A percentile compares a stretch with the other conserved stretches of the same genome.
These are phyloP conservation scores for Heliothis subflexa DNA, from an alignment of 1,140 invertebrate genomes.

Conservation along the genomic window DNA sequence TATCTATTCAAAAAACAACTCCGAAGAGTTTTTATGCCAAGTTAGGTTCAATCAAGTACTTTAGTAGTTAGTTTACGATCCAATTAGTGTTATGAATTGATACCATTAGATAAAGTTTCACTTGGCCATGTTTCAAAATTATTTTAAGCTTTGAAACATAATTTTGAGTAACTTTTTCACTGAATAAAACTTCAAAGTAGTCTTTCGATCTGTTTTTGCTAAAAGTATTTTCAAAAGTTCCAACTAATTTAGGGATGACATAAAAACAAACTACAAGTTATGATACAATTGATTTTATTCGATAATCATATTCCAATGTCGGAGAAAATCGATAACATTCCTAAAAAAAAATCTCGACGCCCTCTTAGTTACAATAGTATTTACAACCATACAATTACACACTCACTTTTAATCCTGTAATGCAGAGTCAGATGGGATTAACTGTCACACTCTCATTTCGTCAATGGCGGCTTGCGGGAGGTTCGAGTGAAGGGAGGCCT, in stretches of 20 bases:
- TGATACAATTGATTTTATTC: conserved; percentile 70
- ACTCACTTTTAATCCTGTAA: conserved; percentile 62
- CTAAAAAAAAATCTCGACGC: conserved; percentile 62
- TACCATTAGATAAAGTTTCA: too few relatives aligned
- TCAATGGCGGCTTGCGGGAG: conserved; percentile 92
- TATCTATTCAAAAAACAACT: neutral
- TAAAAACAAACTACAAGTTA: conserved; percentile 44
- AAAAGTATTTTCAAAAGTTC: too few relatives aligned
- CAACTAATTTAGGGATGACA: too few relatives aligned
- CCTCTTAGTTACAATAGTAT: conserved; percentile 61
- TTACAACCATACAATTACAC: conserved; percentile 66
- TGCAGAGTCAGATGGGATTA: conserved; percentile 63
- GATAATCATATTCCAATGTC: conserved; percentile 74
- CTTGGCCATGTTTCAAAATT: too few relatives aligned
- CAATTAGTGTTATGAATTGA: too few relatives aligned
- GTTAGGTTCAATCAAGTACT: neutral
- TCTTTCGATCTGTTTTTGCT: neutral
- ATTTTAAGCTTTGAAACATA: too few relatives aligned
- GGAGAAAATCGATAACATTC: conserved; percentile 72
- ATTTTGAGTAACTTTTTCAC: too few relatives aligned
- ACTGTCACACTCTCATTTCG: conserved; percentile 94
- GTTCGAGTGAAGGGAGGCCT: conserved; percentile 69
- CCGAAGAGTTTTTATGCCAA: neutral
- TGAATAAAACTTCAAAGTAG: neutral
- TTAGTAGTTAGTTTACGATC: neutral